These are phyloP conservation scores for Amblyopsis hoosieri DNA, from an alignment of 2,797 vertebrate species.

Conservation along the genomic window DNA sequence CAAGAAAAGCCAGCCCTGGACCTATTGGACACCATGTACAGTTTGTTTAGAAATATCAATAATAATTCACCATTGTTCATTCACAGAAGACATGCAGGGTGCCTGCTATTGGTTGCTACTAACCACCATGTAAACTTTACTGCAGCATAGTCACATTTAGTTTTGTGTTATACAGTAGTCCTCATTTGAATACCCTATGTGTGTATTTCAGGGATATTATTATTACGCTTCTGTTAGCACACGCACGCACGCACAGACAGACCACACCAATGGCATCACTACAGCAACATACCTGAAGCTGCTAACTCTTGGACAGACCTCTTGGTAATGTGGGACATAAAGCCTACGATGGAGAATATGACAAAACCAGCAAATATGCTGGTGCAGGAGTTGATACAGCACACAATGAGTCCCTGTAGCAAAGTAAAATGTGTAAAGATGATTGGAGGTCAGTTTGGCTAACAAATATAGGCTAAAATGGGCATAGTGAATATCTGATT, in stretches of 20 bases:
- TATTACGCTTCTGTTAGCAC: not conserved
- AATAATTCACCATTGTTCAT: too few species aligned
- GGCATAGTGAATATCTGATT: too few species aligned
- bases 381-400: slow-evolving; percentile 89
- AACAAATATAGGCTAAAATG: too few species aligned
- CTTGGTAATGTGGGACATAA: slow-evolving; percentile 91
- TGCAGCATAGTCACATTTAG: not conserved
- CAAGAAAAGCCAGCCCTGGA: slow-evolving; percentile 90
- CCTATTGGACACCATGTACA: slow-evolving; percentile 64
- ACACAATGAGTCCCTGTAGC: slow-evolving; percentile 88
- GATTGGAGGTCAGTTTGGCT: not conserved
- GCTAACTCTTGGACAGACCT: slow-evolving; percentile 88
- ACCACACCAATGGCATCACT: not conserved
- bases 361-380: slow-evolving; percentile 91
- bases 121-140: too few species aligned
- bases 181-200: not conserved
- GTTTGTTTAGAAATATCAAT: not conserved
- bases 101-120: too few species aligned
- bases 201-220: too few species aligned
- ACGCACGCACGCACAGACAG: slow-evolving; percentile 6
- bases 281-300: slow-evolving; percentile 80
- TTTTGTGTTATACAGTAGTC: not conserved
- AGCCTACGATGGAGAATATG: slow-evolving; percentile 94
- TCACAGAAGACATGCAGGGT: too few species aligned
- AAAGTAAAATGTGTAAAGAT: not conserved